A percentile compares a stretch with the other conserved stretches of the same genome.
Evolutionary conservation across 2,888 invertebrate species (phyloP).

Genomic region (Athrips mouffetella): DNA sequence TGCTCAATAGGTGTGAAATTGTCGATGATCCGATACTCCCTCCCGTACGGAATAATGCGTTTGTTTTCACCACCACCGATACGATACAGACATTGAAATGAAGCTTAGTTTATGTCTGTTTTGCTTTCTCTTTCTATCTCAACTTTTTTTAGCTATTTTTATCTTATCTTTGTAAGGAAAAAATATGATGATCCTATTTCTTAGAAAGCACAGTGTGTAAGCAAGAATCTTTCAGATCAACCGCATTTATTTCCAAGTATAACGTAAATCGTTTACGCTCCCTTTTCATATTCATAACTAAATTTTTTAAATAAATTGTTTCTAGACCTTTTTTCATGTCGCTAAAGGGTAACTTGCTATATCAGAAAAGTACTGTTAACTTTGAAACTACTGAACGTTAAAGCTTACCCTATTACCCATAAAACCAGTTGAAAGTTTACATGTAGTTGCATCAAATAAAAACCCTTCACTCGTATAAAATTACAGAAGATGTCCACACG

Average conservation of each 20-base stretch:
- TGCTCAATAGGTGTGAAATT: constrained; percentile 60
- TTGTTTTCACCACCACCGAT: constrained; percentile 31
- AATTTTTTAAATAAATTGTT: too few species aligned
- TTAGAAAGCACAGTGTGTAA: too few species aligned
- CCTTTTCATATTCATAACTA: too few species aligned
- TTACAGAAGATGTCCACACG: constrained; percentile 17
- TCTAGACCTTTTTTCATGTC: too few species aligned
- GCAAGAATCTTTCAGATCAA: too few species aligned
- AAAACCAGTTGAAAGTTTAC: constrained; percentile 11
- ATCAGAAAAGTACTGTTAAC: background rate
- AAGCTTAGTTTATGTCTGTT: constrained; percentile 20
- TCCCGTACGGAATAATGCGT: constrained; percentile 39
- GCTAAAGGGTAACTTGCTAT: too few species aligned
- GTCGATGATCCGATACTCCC: constrained; percentile 49
- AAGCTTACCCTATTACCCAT: constrained; percentile 8
- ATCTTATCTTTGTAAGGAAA: too few species aligned
- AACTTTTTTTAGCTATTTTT: too few species aligned
- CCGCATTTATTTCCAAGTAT: too few species aligned
- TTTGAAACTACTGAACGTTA: constrained; percentile 3
- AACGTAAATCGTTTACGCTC: too few species aligned
- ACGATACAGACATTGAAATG: background rate
- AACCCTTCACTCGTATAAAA: constrained; percentile 13
- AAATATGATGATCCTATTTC: too few species aligned
- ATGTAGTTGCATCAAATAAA: constrained; percentile 10
- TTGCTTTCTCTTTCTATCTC: background rate